phyloP scores from a whole-genome alignment of 2,797 vertebrate genomes.

The Bothrops alternatus region DNA sequence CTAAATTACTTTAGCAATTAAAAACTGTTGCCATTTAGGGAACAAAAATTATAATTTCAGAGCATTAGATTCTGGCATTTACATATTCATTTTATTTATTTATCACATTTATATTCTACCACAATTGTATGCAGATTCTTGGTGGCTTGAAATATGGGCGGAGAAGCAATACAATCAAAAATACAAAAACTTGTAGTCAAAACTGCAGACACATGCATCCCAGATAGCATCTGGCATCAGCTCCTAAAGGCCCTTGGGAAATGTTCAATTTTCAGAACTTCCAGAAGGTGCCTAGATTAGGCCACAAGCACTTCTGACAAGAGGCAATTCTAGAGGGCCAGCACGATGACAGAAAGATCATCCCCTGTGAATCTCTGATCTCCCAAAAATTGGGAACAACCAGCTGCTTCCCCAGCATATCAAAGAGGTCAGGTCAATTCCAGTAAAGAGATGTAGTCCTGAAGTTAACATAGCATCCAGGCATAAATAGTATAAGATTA shows the following conservation, averaged over 20 bases:
- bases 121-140: not conserved
- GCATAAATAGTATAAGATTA: not conserved
- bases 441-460: not conserved
- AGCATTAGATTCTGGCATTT: not conserved
- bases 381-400: not conserved
- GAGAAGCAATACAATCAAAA: not conserved
- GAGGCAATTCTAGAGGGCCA: not conserved
- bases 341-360: not conserved
- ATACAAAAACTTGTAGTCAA: not conserved
- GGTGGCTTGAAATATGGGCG: no score
- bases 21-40: not conserved
- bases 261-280: not conserved
- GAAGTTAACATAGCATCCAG: not conserved
- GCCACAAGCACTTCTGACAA: not conserved
- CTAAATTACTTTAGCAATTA: not conserved
- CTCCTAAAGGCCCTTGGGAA: not conserved
- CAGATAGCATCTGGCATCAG: not conserved
- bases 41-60: not conserved
- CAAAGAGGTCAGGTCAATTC: not conserved
- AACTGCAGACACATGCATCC: not conserved
- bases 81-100: not conserved
- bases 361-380: not conserved
- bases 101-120: not conserved
- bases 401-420: not conserved
- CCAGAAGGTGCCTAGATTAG: not conserved